phyloP scores from a whole-genome alignment of 1,140 invertebrate species.

The Pogonomyrmex barbatus region DNA sequence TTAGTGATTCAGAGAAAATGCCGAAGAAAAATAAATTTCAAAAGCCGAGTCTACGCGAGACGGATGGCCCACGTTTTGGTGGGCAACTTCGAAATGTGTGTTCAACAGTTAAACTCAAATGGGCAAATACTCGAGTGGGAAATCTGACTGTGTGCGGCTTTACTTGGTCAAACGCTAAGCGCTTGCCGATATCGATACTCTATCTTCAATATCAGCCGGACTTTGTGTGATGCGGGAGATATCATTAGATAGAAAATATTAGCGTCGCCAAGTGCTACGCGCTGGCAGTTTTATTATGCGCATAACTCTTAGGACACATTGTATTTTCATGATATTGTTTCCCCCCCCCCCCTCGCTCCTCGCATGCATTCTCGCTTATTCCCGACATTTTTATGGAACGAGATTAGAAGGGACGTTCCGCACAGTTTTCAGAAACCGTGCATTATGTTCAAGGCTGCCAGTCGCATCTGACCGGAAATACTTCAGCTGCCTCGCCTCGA shows the following conservation, averaged over 20 bases:
- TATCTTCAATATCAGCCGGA: constrained; percentile 16
- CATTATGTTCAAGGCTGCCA: constrained; percentile 68
- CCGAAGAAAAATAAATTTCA: constrained; percentile 10
- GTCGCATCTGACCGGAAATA: constrained; percentile 71
- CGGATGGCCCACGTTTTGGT: not conserved
- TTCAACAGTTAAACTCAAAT: not conserved
- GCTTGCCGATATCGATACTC: not conserved
- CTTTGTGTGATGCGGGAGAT: not conserved
- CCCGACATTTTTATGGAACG: constrained; percentile 4
- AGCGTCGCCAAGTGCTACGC: not conserved
- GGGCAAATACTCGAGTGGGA: not conserved
- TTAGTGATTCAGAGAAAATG: too few species aligned
- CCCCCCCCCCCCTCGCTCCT: not conserved
- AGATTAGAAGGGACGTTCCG: not conserved
- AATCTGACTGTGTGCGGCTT: not conserved
- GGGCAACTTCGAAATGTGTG: not conserved
- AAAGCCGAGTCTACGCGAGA: not conserved
- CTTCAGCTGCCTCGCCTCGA: constrained; percentile 61
- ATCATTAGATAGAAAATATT: constrained; percentile 25
- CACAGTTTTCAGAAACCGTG: constrained; percentile 48
- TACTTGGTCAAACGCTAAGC: not conserved
- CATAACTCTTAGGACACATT: not conserved
- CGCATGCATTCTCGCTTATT: not conserved
- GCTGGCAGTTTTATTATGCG: not conserved
- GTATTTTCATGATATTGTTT: not conserved